Percentiles rank a stretch among this genome's conserved stretches.
phyloP scores from a whole-genome alignment of 2,797 vertebrate species.

The Sebastes matsubarae region DNA sequence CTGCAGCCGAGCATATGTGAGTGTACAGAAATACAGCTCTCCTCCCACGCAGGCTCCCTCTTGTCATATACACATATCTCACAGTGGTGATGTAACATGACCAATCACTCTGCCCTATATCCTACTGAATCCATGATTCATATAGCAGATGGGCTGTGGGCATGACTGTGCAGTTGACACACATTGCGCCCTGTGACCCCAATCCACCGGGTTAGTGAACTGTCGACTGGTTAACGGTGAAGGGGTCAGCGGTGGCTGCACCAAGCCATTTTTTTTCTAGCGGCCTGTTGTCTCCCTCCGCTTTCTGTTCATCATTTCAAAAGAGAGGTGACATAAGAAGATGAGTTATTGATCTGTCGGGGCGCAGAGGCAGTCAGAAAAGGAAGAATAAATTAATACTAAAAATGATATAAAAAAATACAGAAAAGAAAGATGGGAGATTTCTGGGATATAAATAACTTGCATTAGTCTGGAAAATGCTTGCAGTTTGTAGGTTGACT shows the following conservation, averaged over 20 bases:
- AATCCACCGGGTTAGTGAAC: slow-evolving; percentile 9
- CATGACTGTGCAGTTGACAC: slow-evolving; percentile 25
- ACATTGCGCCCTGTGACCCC: slow-evolving; percentile 11
- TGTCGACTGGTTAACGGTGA: slow-evolving; percentile 17
- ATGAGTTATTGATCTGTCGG: slow-evolving; percentile 15
- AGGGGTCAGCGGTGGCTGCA: background rate
- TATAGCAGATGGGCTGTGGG: slow-evolving; percentile 30
- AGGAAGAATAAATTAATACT: background rate
- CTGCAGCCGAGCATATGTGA: slow-evolving; percentile 1
- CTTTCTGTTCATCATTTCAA: slow-evolving; percentile 1
- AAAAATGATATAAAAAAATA: background rate
- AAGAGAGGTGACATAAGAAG: background rate
- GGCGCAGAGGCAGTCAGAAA: background rate
- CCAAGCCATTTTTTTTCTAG: background rate
- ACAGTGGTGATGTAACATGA: slow-evolving; percentile 39
- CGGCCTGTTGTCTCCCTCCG: no score
- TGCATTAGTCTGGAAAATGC: background rate
- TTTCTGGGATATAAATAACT: background rate
- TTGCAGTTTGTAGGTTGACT: background rate
- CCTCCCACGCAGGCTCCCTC: slow-evolving; percentile 23
- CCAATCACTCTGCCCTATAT: slow-evolving; percentile 30
- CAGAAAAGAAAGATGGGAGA: background rate
- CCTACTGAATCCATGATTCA: slow-evolving; percentile 36
- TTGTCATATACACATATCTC: slow-evolving; percentile 25
- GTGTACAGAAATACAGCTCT: background rate